A percentile compares a stretch with the other conserved stretches of the same genome.
Evolutionary conservation across 2,888 invertebrate species (phyloP).

Genomic region (Euplagia quadripunctaria): DNA sequence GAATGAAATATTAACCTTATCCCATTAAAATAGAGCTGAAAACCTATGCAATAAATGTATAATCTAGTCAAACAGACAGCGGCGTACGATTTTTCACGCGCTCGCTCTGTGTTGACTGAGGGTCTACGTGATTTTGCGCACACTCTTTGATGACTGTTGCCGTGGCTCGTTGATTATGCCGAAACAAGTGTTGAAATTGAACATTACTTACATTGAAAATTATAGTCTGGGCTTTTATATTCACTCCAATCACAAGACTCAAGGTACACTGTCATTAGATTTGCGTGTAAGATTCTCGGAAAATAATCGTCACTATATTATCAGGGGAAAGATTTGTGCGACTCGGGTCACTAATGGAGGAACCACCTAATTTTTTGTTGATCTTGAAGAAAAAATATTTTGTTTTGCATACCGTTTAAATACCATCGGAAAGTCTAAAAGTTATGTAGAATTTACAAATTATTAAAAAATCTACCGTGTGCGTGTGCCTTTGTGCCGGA

Average conservation of each 20-base stretch:
- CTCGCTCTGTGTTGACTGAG: not conserved
- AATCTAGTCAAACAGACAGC: too few species aligned
- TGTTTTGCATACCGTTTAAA: too few species aligned
- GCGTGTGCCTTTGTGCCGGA: not conserved
- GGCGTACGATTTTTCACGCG: not conserved
- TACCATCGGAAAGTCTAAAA: too few species aligned
- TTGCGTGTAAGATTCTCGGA: not conserved
- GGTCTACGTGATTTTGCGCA: conserved; percentile 42
- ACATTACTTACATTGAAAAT: not conserved
- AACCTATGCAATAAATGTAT: too few species aligned
- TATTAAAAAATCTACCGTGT: too few species aligned
- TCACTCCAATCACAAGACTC: not conserved
- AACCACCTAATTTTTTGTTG: not conserved
- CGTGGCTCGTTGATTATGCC: not conserved
- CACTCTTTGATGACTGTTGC: conserved; percentile 12
- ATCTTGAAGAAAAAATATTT: too few species aligned
- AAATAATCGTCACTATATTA: not conserved
- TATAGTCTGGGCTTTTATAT: not conserved
- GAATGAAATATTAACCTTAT: too few species aligned
- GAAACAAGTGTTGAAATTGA: conserved; percentile 7
- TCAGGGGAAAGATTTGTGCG: not conserved
- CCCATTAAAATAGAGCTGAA: too few species aligned
- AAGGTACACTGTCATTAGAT: not conserved
- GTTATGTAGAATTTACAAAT: too few species aligned
- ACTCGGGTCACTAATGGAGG: not conserved